A percentile compares a stretch with the other conserved stretches of the same genome.
phyloP scores from a whole-genome alignment of 2,888 invertebrate species.

The Hoplodrina blanda region DNA sequence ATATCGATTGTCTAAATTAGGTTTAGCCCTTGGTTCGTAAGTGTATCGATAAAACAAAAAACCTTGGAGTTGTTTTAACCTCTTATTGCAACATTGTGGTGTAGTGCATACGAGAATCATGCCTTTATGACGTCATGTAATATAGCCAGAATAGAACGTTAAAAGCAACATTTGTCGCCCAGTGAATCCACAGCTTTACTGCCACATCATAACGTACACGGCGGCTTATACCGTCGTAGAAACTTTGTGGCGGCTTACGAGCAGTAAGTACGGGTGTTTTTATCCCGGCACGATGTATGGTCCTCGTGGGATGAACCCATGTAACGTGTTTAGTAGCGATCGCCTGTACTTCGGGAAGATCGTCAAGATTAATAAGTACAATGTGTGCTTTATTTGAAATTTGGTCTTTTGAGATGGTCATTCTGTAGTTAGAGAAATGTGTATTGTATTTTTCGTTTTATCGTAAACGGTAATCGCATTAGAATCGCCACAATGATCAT shows the following conservation, averaged over 20 bases:
- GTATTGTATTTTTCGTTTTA: too few species aligned
- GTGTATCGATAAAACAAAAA: too few species aligned
- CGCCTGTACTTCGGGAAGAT: constrained; percentile 9
- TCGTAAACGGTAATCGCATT: too few species aligned
- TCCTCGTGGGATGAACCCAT: constrained; percentile 44
- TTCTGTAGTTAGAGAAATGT: background rate
- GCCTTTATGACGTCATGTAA: background rate
- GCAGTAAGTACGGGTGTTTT: constrained; percentile 37
- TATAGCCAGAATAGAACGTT: background rate
- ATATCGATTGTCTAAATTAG: too few species aligned
- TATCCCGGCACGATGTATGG: constrained; percentile 43
- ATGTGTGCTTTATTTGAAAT: constrained; percentile 8
- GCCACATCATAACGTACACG: constrained; percentile 17
- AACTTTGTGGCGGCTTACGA: constrained; percentile 39
- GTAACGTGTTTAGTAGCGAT: constrained; percentile 48
- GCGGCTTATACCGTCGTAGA: constrained; percentile 23
- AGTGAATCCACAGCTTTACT: constrained; percentile 29
- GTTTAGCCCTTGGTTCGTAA: too few species aligned
- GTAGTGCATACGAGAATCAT: background rate
- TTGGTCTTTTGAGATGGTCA: background rate
- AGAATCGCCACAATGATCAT: too few species aligned
- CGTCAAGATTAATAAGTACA: constrained; percentile 7
- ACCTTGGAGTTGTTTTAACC: too few species aligned
- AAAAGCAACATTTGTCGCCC: constrained; percentile 34
- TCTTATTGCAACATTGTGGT: background rate